Evolutionary conservation across 2,113 vertebrate genomes (phyloP).

Genomic region (Vulpes lagopus): DNA sequence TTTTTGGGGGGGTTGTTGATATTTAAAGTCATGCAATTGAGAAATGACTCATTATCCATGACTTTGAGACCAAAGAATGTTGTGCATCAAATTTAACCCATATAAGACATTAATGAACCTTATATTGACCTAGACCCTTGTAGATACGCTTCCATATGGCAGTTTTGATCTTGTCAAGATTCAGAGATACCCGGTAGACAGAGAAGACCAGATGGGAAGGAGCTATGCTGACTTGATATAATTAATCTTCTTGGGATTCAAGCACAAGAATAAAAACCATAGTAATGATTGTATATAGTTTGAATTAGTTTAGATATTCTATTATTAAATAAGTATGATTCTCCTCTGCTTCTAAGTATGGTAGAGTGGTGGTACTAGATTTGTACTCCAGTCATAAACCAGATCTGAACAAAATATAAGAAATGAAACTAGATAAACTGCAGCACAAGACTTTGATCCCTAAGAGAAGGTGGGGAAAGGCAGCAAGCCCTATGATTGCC

Average conservation of each 20-base stretch:
- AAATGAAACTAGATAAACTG: constrained; percentile 42
- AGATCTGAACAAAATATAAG: constrained; percentile 16
- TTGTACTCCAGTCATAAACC: background rate
- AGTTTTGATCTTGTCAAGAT: constrained; percentile 71
- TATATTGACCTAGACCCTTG: constrained; percentile 62
- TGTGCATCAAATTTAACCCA: constrained; percentile 62
- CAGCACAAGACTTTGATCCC: background rate
- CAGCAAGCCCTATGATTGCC: background rate
- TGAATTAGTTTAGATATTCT: constrained; percentile 29
- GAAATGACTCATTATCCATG: constrained; percentile 60
- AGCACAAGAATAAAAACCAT: constrained; percentile 50
- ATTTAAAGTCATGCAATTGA: constrained; percentile 49
- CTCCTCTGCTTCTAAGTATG: background rate
- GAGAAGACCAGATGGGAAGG: constrained; percentile 69
- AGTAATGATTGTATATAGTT: constrained; percentile 18
- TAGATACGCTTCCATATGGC: constrained; percentile 72
- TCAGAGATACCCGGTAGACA: constrained; percentile 67
- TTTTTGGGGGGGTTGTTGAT: background rate
- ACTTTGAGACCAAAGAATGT: constrained; percentile 59
- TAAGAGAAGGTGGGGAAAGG: background rate
- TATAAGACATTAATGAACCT: constrained; percentile 62
- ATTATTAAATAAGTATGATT: constrained; percentile 40
- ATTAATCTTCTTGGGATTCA: constrained; percentile 79
- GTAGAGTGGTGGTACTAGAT: background rate
- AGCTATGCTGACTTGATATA: constrained; percentile 62